phyloP scores from a whole-genome alignment of 2,113 vertebrate species.

The Oncorhynchus keta region DNA sequence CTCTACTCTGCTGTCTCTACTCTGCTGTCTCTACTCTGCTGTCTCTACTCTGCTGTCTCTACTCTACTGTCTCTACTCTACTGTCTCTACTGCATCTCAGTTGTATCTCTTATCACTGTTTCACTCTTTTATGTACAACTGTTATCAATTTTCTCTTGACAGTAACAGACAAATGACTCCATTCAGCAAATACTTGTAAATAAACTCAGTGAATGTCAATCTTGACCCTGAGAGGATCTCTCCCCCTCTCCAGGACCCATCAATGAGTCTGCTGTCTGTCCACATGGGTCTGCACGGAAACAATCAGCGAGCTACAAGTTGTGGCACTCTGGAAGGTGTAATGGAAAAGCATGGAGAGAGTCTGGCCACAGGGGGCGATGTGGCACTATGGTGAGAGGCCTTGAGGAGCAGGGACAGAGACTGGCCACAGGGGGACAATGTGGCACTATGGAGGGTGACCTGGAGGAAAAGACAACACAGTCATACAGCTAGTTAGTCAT shows the following conservation, averaged over 20 bases:
- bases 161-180: not conserved
- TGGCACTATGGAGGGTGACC: too few species aligned
- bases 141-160: not conserved
- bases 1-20: too few species aligned
- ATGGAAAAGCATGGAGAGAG: conserved; percentile 32
- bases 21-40: too few species aligned
- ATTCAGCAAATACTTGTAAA: not conserved
- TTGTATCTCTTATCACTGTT: not conserved
- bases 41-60: too few species aligned
- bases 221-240: conserved; percentile 21
- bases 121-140: not conserved
- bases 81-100: not conserved
- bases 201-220: not conserved
- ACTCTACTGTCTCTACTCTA: too few species aligned
- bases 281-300: conserved; percentile 50
- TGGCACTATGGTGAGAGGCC: conserved; percentile 47
- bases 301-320: conserved; percentile 20
- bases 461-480: not conserved
- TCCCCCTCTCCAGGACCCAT: conserved; percentile 55
- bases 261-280: conserved; percentile 59
- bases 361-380: conserved; percentile 51
- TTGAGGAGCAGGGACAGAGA: too few species aligned
- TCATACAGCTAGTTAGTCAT: not conserved
- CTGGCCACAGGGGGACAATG: too few species aligned
- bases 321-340: conserved; percentile 27